Base-by-base conservation (phyloP, 2,113 vertebrate genomes). In the Struthidea cinerea region DNA sequence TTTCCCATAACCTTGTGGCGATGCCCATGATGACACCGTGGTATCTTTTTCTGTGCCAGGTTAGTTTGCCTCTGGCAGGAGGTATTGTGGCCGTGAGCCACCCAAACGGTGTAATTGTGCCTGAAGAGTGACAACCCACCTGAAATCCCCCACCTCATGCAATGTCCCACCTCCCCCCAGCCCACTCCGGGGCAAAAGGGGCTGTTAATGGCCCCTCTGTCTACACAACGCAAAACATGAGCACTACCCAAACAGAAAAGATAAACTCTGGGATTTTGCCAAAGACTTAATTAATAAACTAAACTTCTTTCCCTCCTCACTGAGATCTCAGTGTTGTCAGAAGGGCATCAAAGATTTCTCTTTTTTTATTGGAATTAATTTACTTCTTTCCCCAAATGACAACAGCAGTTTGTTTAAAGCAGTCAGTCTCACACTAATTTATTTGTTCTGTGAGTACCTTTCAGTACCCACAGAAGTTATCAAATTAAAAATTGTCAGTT, bases 401-500 rank as follows among this genome's bases (percentile, higher is more conserved):
- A 91, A n/a, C 81, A 78, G 60, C 68, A 63, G 67, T 77, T 90
- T 90, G 71, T 76, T 87, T 95, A 95, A 93, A 87, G 73, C 93
- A 79, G 88, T 77, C 78, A 89, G 49, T 75, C 90, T 91, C 56
- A 59, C 87, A 73, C 56, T 96, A 95, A 98, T 97, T 95, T 97
- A 94, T 98, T 97, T 97, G 95, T 96, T 97, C 74, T 90, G 84
- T 65, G 86, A 94, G 57, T 57, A 75, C 32, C 76, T 67, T 94
- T 96, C 77, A 89, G 82, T 97, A 96, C 95, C 92, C 76, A 87
- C 41, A 93, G 96, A 98, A 95, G 84, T 84, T 94, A 93, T 77
- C 93, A 96, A 97, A 97, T 98, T 97, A 97, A 97, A 98, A 98
- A 89, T 90, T 97, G 94, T 96, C 96, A 96, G 89, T 89, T 95